Conservation (phyloP, 2,113 vertebrate species). For the Regulus satrapa region DNA sequence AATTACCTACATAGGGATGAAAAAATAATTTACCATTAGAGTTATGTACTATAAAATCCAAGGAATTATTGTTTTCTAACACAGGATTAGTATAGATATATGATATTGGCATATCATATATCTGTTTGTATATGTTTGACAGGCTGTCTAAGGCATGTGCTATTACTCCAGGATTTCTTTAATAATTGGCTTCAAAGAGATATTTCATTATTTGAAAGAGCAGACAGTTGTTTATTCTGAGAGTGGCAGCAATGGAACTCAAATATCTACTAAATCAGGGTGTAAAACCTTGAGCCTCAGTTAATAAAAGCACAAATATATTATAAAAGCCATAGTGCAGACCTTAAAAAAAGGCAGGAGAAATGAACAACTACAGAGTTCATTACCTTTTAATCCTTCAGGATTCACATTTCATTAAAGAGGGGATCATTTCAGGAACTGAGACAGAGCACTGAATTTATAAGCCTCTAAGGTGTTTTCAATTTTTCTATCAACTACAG, state of each 20-base stretch:
- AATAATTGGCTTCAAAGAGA: not conserved
- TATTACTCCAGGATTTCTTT: not conserved
- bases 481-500: not conserved
- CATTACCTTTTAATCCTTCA: not conserved
- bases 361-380: not conserved
- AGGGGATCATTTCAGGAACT: not conserved
- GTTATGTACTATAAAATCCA: not conserved
- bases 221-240: not conserved
- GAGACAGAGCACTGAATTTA: not conserved
- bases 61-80: not conserved
- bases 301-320: not conserved
- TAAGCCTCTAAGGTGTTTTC: not conserved
- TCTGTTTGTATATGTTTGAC: not conserved
- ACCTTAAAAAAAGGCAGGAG: not conserved
- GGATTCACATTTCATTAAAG: conserved; percentile 9
- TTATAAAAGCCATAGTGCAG: not conserved
- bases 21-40: not conserved
- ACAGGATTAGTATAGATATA: not conserved
- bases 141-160: not conserved
- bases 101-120: not conserved
- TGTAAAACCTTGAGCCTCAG: not conserved
- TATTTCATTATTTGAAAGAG: not conserved
- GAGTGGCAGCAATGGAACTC: not conserved
- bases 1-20: not conserved
- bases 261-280: not conserved